Percentiles rank a stretch among this genome's conserved stretches.
These are phyloP conservation scores for Melanotus villosus DNA, from an alignment of 2,888 invertebrate genomes.

Conservation along the genomic window DNA sequence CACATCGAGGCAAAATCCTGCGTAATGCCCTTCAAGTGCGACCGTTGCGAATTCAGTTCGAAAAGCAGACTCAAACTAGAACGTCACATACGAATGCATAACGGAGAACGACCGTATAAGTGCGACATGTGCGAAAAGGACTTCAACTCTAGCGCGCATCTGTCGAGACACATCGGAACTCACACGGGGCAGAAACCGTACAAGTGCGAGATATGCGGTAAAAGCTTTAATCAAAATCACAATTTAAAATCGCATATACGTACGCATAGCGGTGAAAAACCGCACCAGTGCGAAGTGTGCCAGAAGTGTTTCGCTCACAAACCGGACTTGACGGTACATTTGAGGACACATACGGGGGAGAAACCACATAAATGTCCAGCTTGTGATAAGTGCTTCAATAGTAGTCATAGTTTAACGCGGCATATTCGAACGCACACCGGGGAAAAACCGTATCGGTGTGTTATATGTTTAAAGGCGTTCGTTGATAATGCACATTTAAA, in stretches of 20 bases:
- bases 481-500: conserved; percentile 39
- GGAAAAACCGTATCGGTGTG: conserved; percentile 32
- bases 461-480: conserved; percentile 27
- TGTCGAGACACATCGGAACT: conserved; percentile 38
- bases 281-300: conserved; percentile 32
- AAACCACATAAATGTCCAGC: conserved; percentile 32
- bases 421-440: conserved; percentile 38
- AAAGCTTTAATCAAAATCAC: conserved; percentile 42
- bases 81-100: conserved; percentile 36
- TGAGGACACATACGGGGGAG: conserved; percentile 37
- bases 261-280: conserved; percentile 38
- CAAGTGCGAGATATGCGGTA: conserved; percentile 51
- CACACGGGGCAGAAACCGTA: conserved; percentile 32
- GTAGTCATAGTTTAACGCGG: conserved; percentile 35
- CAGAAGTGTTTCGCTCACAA: conserved; percentile 36
- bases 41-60: conserved; percentile 30
- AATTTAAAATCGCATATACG: conserved; percentile 42
- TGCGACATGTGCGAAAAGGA: conserved; percentile 44
- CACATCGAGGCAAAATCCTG: conserved; percentile 40
- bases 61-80: conserved; percentile 34
- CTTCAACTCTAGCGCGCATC: conserved; percentile 42
- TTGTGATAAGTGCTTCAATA: conserved; percentile 37
- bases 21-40: conserved; percentile 39
- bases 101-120: conserved; percentile 44
- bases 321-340: conserved; percentile 35